phyloP scores from a whole-genome alignment of 1,140 invertebrate genomes.

The Drosophila nikananu region DNA sequence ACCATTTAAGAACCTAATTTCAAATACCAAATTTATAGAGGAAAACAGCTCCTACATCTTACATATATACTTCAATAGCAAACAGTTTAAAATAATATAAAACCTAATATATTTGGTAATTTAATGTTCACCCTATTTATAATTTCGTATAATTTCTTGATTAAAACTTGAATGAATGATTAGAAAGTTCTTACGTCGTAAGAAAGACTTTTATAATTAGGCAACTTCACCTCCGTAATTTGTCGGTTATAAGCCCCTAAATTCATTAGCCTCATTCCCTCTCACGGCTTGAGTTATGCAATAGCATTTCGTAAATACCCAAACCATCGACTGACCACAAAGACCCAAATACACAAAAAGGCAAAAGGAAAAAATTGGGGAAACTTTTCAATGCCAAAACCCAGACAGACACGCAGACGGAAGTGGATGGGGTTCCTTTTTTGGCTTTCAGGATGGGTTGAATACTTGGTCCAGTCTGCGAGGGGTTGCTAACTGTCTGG shows the following conservation, averaged over 20 bases:
- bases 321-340: slow-evolving; percentile 19
- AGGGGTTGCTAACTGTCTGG: slow-evolving; percentile 44
- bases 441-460: slow-evolving; percentile 48
- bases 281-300: slow-evolving; percentile 19
- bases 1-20: not conserved
- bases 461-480: slow-evolving; percentile 51
- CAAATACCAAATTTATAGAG: not conserved
- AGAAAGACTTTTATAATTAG: slow-evolving; percentile 21
- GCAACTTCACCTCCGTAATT: slow-evolving; percentile 11
- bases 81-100: not conserved
- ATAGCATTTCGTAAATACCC: slow-evolving; percentile 34
- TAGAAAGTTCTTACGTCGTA: not conserved
- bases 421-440: slow-evolving; percentile 19
- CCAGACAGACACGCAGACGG: slow-evolving; percentile 45
- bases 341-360: slow-evolving; percentile 13
- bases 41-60: not conserved
- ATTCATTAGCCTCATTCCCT: slow-evolving; percentile 3
- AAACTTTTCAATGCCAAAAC: slow-evolving; percentile 53
- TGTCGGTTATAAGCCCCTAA: slow-evolving; percentile 9
- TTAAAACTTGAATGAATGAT: not conserved
- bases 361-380: slow-evolving; percentile 8
- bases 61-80: no score
- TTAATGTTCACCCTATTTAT: not conserved
- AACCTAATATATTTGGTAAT: not conserved
- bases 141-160: not conserved